phyloP scores from a whole-genome alignment of 2,888 invertebrate species.

The Callosobruchus maculatus region DNA sequence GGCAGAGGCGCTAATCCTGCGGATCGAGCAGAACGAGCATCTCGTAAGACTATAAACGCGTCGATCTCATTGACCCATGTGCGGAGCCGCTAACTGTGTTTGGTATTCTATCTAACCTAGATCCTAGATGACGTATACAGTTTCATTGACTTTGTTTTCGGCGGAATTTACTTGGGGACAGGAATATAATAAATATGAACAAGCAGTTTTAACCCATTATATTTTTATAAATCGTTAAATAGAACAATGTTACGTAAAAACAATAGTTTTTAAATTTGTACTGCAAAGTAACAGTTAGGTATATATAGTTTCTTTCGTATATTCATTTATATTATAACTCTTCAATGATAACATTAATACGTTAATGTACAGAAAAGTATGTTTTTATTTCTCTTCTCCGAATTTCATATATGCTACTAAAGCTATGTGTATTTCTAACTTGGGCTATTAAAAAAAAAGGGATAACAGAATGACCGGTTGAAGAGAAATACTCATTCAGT shows the following conservation, averaged over 20 bases:
- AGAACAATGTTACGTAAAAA: slow-evolving; percentile 46
- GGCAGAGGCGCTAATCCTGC: too few relatives aligned
- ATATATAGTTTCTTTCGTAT: slow-evolving; percentile 36
- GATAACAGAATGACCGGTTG: slow-evolving; percentile 5
- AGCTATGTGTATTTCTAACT: neutral
- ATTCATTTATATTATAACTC: slow-evolving; percentile 31
- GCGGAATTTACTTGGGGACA: too few relatives aligned
- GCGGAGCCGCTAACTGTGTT: too few relatives aligned
- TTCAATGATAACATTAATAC: slow-evolving; percentile 29
- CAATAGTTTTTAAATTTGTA: slow-evolving; percentile 43
- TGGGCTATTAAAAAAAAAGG: neutral
- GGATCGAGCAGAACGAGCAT: too few relatives aligned
- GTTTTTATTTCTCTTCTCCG: slow-evolving; percentile 10
- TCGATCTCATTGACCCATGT: too few relatives aligned
- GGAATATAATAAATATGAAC: neutral
- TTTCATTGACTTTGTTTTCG: too few relatives aligned
- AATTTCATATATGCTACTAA: neutral
- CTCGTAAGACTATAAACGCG: too few relatives aligned
- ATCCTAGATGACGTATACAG: too few relatives aligned
- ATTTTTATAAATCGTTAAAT: slow-evolving; percentile 46
- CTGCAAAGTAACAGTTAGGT: slow-evolving; percentile 42
- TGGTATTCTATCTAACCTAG: too few relatives aligned
- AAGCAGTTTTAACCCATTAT: slow-evolving; percentile 35
- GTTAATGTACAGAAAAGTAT: slow-evolving; percentile 27
- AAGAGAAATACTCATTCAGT: slow-evolving; percentile 25